A percentile compares a stretch with the other conserved stretches of the same genome.
phyloP scores from a whole-genome alignment of 1,140 invertebrate species.

The Sogatella furcifera region DNA sequence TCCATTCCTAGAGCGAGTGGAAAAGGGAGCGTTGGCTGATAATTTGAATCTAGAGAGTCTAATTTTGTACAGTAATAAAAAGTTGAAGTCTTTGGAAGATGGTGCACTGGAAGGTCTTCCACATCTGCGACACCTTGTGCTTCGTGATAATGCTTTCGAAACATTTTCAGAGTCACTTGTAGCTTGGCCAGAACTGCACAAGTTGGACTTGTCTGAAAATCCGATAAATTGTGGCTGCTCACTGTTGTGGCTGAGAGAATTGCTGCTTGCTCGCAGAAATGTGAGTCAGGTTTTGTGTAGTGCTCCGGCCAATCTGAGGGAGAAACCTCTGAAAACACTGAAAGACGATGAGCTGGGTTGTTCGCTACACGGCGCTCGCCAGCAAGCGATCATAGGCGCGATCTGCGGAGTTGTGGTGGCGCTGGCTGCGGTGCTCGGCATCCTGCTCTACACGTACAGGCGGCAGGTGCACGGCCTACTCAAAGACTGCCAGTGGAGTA shows the following conservation, averaged over 20 bases:
- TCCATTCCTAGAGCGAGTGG: slow-evolving; percentile 51
- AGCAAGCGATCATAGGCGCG: slow-evolving; percentile 66
- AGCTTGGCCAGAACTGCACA: slow-evolving; percentile 63
- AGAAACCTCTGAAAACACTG: slow-evolving; percentile 53
- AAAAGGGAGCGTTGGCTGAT: slow-evolving; percentile 61
- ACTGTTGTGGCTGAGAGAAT: slow-evolving; percentile 64
- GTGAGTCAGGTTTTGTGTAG: slow-evolving; percentile 62
- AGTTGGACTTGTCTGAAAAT: slow-evolving; percentile 69
- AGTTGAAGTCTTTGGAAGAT: slow-evolving; percentile 54
- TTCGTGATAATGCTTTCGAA: slow-evolving; percentile 67
- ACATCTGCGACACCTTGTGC: slow-evolving; percentile 57
- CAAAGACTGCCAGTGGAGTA: slow-evolving; percentile 75
- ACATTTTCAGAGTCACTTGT: slow-evolving; percentile 62
- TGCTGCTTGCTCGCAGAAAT: slow-evolving; percentile 58
- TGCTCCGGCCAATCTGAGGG: slow-evolving; percentile 54
- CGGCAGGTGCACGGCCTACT: slow-evolving; percentile 60
- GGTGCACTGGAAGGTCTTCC: slow-evolving; percentile 63
- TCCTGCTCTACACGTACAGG: slow-evolving; percentile 66
- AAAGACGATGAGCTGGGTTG: slow-evolving; percentile 68
- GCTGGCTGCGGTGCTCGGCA: slow-evolving; percentile 49
- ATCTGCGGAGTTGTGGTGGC: slow-evolving; percentile 56
- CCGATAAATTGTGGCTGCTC: slow-evolving; percentile 71
- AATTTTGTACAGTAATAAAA: slow-evolving; percentile 63
- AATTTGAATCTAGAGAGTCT: slow-evolving; percentile 73
- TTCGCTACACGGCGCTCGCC: slow-evolving; percentile 56